Evolutionary conservation across 1,140 invertebrate genomes (phyloP).

Genomic region (Drosophila pandora): DNA sequence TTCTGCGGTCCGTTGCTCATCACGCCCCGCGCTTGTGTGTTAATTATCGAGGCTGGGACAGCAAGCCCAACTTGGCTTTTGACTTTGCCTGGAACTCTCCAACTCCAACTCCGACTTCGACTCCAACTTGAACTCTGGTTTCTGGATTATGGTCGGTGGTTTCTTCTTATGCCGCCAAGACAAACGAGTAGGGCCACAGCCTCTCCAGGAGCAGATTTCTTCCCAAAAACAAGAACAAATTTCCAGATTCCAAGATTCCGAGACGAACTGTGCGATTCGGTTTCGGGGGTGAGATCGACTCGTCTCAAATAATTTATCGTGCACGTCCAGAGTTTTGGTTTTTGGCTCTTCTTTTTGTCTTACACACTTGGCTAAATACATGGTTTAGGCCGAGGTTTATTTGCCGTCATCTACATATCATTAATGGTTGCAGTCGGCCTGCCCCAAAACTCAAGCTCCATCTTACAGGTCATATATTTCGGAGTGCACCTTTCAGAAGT

Average conservation of each 20-base stretch:
- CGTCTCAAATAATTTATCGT: constrained; percentile 72
- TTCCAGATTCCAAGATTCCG: constrained; percentile 25
- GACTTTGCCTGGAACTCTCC: constrained; percentile 6
- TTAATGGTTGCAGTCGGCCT: constrained; percentile 23
- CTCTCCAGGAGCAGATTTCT: constrained; percentile 58
- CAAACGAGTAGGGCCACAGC: constrained; percentile 62
- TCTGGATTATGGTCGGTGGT: constrained; percentile 31
- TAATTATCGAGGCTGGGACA: constrained; percentile 69
- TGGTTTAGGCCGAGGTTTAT: constrained; percentile 13
- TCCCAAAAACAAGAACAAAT: constrained; percentile 29
- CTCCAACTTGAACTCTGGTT: constrained; percentile 9
- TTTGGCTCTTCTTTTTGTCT: constrained; percentile 16
- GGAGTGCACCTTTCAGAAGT: background rate
- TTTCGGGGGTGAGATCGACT: constrained; percentile 73
- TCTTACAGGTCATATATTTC: constrained; percentile 1
- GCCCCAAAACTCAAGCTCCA: background rate
- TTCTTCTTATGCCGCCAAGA: constrained; percentile 54
- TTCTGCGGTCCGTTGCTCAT: constrained; percentile 66
- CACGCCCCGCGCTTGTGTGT: constrained; percentile 80
- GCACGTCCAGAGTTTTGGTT: constrained; percentile 21
- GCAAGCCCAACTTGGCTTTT: constrained; percentile 14
- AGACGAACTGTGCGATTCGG: constrained; percentile 46
- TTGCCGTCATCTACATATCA: constrained; percentile 46
- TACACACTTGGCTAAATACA: constrained; percentile 24
- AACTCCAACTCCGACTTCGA: constrained; percentile 9